phyloP scores from a whole-genome alignment of 2,113 vertebrate genomes.

The Apodemus speciosus region DNA sequence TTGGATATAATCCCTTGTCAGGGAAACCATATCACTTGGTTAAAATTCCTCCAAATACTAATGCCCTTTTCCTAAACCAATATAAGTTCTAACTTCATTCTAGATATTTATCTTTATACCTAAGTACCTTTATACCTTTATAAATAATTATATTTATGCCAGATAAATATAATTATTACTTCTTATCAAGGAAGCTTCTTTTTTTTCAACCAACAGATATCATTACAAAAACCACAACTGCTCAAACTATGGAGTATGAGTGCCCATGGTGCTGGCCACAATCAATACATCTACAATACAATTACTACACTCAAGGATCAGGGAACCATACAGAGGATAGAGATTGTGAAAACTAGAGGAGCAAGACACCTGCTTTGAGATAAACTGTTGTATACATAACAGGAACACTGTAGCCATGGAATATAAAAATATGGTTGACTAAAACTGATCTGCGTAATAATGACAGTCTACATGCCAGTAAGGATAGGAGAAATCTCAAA shows the following conservation, averaged over 20 bases:
- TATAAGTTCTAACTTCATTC: background rate
- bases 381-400: background rate
- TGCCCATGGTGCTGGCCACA: background rate
- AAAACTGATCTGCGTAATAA: background rate
- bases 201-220: background rate
- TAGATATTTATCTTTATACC: background rate
- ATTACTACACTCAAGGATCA: background rate
- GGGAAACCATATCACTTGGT: too few species aligned
- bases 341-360: background rate
- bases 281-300: background rate
- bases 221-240: background rate
- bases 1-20: too few species aligned
- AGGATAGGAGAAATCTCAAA: background rate
- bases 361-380: background rate
- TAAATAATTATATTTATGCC: too few species aligned
- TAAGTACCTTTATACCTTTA: too few species aligned
- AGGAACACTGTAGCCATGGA: background rate
- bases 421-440: background rate
- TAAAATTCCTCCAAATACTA: too few species aligned
- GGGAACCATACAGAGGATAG: background rate
- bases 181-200: background rate
- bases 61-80: background rate
- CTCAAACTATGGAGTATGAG: background rate
- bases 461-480: background rate
- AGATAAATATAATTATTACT: background rate